Evolutionary conservation across 2,888 invertebrate genomes (phyloP).

Genomic region (Autographa gamma): DNA sequence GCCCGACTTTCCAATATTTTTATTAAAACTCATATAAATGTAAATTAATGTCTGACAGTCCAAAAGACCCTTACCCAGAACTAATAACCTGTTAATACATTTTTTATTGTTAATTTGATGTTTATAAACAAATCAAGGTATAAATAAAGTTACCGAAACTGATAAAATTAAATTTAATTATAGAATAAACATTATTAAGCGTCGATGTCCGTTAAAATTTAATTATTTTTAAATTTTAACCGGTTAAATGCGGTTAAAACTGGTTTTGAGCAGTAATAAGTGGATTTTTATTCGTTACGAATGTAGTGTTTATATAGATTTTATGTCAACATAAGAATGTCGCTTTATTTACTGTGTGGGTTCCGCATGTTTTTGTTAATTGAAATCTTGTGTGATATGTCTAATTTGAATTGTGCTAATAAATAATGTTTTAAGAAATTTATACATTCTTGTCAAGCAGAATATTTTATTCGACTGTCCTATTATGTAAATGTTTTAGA

Average conservation of each 20-base stretch:
- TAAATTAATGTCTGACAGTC: slow-evolving; percentile 33
- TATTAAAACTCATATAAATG: slow-evolving; percentile 36
- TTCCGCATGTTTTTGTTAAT: slow-evolving; percentile 34
- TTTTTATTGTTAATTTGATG: slow-evolving; percentile 41
- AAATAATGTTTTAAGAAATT: slow-evolving; percentile 15
- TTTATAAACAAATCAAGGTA: slow-evolving; percentile 46
- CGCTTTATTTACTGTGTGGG: slow-evolving; percentile 29
- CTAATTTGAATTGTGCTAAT: slow-evolving; percentile 22
- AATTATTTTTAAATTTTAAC: slow-evolving; percentile 40
- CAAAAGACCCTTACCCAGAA: slow-evolving; percentile 15
- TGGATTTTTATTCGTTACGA: slow-evolving; percentile 23
- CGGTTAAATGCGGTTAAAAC: slow-evolving; percentile 27
- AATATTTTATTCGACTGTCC: background rate
- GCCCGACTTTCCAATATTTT: slow-evolving; percentile 24
- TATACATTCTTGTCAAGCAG: background rate
- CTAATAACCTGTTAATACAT: slow-evolving; percentile 28
- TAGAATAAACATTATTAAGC: slow-evolving; percentile 37
- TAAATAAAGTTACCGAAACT: slow-evolving; percentile 41
- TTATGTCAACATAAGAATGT: slow-evolving; percentile 42
- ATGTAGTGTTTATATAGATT: slow-evolving; percentile 27
- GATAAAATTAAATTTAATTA: slow-evolving; percentile 53
- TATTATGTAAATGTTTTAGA: background rate
- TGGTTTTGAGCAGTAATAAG: slow-evolving; percentile 20
- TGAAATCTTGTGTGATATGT: slow-evolving; percentile 30
- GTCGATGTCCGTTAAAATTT: slow-evolving; percentile 23